Base-by-base conservation (phyloP, 2,113 vertebrate species). In the Pontoporia blainvillei region DNA sequence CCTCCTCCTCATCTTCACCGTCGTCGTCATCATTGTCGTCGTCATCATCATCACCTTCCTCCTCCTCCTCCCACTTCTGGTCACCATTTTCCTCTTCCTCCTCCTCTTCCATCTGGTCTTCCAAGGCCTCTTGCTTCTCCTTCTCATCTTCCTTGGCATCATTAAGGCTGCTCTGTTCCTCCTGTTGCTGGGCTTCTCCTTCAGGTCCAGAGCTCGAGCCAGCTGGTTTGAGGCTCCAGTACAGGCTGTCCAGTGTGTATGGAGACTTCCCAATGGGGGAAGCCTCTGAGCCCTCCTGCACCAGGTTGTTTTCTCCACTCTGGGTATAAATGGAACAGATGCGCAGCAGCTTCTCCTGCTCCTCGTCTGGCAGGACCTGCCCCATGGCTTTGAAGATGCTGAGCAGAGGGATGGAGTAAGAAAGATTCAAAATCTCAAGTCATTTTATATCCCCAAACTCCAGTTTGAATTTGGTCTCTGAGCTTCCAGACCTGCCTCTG, bases 291-390 rank as follows among this genome's bases (percentile, higher is more conserved):
- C 11, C 98, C 96, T 69, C 81, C 97, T 94, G 97, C 84, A 23
- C 87, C 96, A 36, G 3, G 93, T 57, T 98, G 34, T 96, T 92
- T 13, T 97, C 94, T 69, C 96, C 97, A 54, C 97, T 98, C 97
- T 99, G 99, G 0, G 99, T 99, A 98, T 99, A 99, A 98, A 99
- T 99, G 18, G 99, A 99, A 98, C 99, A 99, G 18, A 99, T 99
- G 91, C 97, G 99, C 39, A 99, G 98, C 72, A 99, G 98, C 92
- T 99, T 99, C 97, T 99, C 98, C 75, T 98, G 99, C 0, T 99
- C 99, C 46, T 99, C 98, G 25, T 97, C 94, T 8, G 99, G 98
- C 69, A 99, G 97, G 6, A 99, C 98, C 81, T 99, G 99, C 69
- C 98, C 99, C 99, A 99, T 99, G 96, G 99, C 98, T 46, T 98